These are phyloP conservation scores for Spilogale gracilis DNA, from an alignment of 2,113 vertebrate species.

Conservation along the genomic window DNA sequence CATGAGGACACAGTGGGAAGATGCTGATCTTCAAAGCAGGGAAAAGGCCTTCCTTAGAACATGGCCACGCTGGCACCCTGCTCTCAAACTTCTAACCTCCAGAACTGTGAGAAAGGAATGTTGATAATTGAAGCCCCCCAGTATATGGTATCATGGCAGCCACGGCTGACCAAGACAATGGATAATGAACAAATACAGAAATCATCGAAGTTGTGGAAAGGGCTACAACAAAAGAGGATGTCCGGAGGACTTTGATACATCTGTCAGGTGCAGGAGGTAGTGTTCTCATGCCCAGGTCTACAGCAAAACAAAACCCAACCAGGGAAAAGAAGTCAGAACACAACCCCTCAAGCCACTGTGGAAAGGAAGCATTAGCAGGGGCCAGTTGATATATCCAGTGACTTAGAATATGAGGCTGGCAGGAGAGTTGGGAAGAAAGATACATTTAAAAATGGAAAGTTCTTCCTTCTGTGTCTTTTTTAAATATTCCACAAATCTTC, in stretches of 20 bases:
- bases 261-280: not conserved
- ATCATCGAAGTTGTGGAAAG: not conserved
- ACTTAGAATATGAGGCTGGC: conserved; percentile 12
- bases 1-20: not conserved
- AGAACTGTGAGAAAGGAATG: not conserved
- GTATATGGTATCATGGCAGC: not conserved
- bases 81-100: too few relatives aligned
- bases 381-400: not conserved
- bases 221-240: not conserved
- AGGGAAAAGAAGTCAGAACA: not conserved
- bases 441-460: conserved; percentile 38
- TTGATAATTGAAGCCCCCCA: not conserved
- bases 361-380: not conserved
- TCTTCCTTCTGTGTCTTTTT: conserved; percentile 56
- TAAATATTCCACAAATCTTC: conserved; percentile 67
- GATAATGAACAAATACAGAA: not conserved
- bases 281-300: not conserved
- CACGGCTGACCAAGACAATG: not conserved
- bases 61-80: too few relatives aligned
- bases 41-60: too few relatives aligned
- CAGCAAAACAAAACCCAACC: not conserved
- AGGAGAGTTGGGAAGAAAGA: not conserved
- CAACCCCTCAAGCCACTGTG: not conserved
- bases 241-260: not conserved
- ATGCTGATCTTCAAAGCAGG: not conserved